Base-by-base conservation (phyloP, 2,797 vertebrate species). In the Podarcis siculus region DNA sequence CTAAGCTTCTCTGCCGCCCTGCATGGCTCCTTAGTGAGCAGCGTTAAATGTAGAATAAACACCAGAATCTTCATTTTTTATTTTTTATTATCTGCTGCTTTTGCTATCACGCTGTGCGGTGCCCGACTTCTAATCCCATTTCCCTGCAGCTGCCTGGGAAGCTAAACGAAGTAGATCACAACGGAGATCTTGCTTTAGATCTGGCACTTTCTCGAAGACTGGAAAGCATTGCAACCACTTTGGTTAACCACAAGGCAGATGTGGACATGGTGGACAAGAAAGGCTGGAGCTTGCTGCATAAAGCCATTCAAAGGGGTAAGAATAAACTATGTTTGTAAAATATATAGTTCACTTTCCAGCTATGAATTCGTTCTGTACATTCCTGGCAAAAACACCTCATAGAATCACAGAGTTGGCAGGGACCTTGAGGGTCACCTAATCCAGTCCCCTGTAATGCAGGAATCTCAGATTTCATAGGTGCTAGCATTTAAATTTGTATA, bases 261-360 rank as follows among this genome's bases (percentile, higher is more conserved):
- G 98, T 99, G 84, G 99, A 99, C 84, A 98, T 98, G 97, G 98
- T 98, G 92, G 98, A 99, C 94, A 98, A 98, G 95, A 98, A 95
- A 80, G 99, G 99, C 93, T 99, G 99, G 98, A 99, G 98, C 93
- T 97, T 99, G 66, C 96, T 99, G 79, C 99, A 99, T 90, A 99
- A 99, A 97, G 98, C 98, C 90, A 99, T 99, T 93, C 98, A 98
- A 92, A 98, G 99, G 98, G 99, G 99, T 99, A 73, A 89, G 95
- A 35, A 79, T 2, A 8, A 8, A 17, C 30, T 42, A 30, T n/a
- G 10, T 13, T 69, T 10, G 30, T 5, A n/a, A 82, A 15, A 23
- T n/a, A 72, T 3, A 23, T 32, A 4, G 4, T 66, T 64, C 35
- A 8, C 45, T 79, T 32, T 15, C 2, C 27, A 37, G 30, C 55